Conservation (phyloP, 2,888 invertebrate genomes). For the Idaea aversata region DNA sequence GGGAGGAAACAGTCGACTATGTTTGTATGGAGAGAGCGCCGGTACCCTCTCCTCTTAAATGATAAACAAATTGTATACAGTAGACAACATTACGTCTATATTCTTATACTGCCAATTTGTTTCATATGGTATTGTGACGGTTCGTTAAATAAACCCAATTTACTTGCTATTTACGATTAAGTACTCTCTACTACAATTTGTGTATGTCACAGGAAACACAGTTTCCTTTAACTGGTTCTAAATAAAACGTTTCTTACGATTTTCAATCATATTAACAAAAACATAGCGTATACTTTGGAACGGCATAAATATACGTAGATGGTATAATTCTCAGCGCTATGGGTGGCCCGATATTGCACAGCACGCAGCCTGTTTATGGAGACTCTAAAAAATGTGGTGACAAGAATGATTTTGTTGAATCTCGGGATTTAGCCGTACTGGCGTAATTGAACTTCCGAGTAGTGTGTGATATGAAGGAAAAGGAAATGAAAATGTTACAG, state of each 20-base stretch:
- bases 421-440: constrained; percentile 21
- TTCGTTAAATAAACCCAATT: constrained; percentile 52
- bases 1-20: no score
- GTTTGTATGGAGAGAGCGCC: no score
- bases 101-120: constrained; percentile 25
- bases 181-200: constrained; percentile 52
- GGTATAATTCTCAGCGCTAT: constrained; percentile 37
- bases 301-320: constrained; percentile 17
- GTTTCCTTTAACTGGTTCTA: background rate
- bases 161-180: constrained; percentile 49
- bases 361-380: constrained; percentile 48
- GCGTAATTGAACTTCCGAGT: constrained; percentile 25
- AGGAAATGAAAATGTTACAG: constrained; percentile 22
- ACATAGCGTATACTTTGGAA: constrained; percentile 27
- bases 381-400: constrained; percentile 44
- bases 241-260: background rate
- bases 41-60: no score
- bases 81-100: constrained; percentile 14
- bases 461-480: constrained; percentile 20
- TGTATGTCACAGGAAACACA: constrained; percentile 44
- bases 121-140: constrained; percentile 33
- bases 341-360: constrained; percentile 47
- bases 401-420: constrained; percentile 34
- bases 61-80: background rate
- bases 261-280: background rate